Base-by-base conservation (phyloP, 2,113 vertebrate species). In the Pangasianodon gigas region DNA sequence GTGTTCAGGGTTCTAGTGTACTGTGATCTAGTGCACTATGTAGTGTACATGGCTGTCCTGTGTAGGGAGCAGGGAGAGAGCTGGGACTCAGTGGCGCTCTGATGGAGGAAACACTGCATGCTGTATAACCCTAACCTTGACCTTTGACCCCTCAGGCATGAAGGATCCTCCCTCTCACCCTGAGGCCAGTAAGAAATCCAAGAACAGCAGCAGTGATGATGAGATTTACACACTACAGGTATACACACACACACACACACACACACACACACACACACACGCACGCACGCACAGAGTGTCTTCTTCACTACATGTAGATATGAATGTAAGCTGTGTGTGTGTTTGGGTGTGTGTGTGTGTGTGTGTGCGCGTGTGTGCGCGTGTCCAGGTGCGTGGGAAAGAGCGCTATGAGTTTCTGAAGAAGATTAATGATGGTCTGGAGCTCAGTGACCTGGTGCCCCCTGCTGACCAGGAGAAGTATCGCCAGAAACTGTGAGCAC, bases 371-470 rank as follows among this genome's bases (percentile, higher is more conserved):
- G 56, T 48, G n/a, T 54, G 13, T 37, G 88, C 37, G 41, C 37
- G 65, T 29, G 41, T 58, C 1, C 67, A 97, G 96, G 92, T 96
- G 14, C 92, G 84, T 0, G 94, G 94, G 0, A 93, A 87, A 0
- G 86, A 94, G 0, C 92, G 93, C 7, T 97, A 90, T 0, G 91
- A 94, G 19, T 92, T 95, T 89, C 51, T 97, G 2, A 94, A 92
- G 41, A 87, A 91, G 52, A 52, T 96, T 4, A 95, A 96, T 19
- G 94, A 96, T 0, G 91, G 94, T 19, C 84, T 97, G 65, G 96
- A 97, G 67, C 44, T 94, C 4, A 93, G 90, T 29, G 96, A 96
- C 5, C 37, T 93, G 13, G 89, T 91, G 24, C 83, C 91, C 26
- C 79, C 69, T 7, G 92, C 89, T 18, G 96, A 95, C 19, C 26